Conservation (phyloP, 1,140 invertebrate species). For the Phocides pigmalion region DNA sequence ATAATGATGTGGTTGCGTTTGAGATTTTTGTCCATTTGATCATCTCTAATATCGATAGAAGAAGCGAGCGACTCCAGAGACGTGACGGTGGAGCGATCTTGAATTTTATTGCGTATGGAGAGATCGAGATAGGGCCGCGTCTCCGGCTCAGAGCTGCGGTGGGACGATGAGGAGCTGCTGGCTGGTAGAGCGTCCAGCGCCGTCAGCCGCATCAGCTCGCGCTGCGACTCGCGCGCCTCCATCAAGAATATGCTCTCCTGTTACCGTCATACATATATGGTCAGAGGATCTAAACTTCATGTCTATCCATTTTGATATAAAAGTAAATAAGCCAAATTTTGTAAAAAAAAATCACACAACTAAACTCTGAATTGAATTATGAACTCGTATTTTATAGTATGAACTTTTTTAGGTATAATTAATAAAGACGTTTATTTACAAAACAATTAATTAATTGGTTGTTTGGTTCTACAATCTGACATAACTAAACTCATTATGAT, state of each 20-base stretch:
- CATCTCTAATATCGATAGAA: conserved; percentile 60
- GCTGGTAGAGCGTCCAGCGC: conserved; percentile 49
- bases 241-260: conserved; percentile 91
- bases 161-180: conserved; percentile 28
- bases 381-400: no score
- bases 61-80: conserved; percentile 74
- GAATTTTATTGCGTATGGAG: conserved; percentile 41
- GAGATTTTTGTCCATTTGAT: conserved; percentile 50
- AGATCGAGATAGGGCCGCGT: conserved; percentile 55
- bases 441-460: no score
- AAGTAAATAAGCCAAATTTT: no score
- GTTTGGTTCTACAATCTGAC: no score
- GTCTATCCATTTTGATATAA: no score
- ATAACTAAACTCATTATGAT: no score
- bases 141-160: conserved; percentile 5
- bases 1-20: conserved; percentile 62
- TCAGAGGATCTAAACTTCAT: background rate
- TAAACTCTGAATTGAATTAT: no score
- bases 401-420: no score
- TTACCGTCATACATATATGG: conserved; percentile 19
- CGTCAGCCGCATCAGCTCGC: conserved; percentile 79
- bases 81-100: conserved; percentile 63
- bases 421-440: no score
- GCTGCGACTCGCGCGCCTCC: conserved; percentile 90
- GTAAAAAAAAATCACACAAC: no score